Evolutionary conservation across 2,888 invertebrate genomes (phyloP).

Genomic region (Blastobasis adustella): DNA sequence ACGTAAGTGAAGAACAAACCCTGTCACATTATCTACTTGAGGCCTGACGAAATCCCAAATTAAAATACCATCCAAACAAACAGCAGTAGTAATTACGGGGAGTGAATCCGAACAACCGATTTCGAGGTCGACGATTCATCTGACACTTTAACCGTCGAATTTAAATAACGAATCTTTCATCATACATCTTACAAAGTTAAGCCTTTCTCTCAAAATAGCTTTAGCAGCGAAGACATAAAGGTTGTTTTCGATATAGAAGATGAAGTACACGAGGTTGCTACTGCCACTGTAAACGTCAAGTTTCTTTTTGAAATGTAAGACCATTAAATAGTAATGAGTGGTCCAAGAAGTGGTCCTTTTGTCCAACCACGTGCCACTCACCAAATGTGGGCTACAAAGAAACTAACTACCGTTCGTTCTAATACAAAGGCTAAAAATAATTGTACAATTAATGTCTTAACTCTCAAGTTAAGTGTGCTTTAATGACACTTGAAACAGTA

Average conservation of each 20-base stretch:
- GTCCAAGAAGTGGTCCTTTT: slow-evolving; percentile 61
- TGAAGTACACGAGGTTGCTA: not conserved
- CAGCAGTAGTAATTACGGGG: slow-evolving; percentile 50
- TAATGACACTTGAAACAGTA: slow-evolving; percentile 60
- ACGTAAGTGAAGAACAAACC: slow-evolving; percentile 8
- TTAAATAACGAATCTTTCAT: slow-evolving; percentile 63
- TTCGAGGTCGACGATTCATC: slow-evolving; percentile 65
- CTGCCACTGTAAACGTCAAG: slow-evolving; percentile 50
- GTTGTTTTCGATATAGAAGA: slow-evolving; percentile 14
- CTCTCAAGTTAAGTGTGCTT: slow-evolving; percentile 29
- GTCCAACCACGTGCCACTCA: slow-evolving; percentile 66
- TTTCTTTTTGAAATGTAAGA: slow-evolving; percentile 56
- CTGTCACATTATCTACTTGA: slow-evolving; percentile 3
- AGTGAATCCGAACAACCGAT: slow-evolving; percentile 63
- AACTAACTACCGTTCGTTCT: slow-evolving; percentile 66
- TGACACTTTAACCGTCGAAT: slow-evolving; percentile 61
- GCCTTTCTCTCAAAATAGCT: slow-evolving; percentile 3
- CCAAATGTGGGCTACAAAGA: slow-evolving; percentile 44
- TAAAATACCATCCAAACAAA: slow-evolving; percentile 40
- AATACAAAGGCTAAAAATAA: slow-evolving; percentile 64
- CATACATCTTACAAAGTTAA: slow-evolving; percentile 25
- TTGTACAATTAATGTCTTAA: slow-evolving; percentile 66
- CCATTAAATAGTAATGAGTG: slow-evolving; percentile 73
- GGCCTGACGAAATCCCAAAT: slow-evolving; percentile 30
- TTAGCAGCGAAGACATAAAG: slow-evolving; percentile 17